These are phyloP conservation scores for Stomatorhinus walkeri DNA, from an alignment of 2,797 vertebrate species.

Conservation along the genomic window DNA sequence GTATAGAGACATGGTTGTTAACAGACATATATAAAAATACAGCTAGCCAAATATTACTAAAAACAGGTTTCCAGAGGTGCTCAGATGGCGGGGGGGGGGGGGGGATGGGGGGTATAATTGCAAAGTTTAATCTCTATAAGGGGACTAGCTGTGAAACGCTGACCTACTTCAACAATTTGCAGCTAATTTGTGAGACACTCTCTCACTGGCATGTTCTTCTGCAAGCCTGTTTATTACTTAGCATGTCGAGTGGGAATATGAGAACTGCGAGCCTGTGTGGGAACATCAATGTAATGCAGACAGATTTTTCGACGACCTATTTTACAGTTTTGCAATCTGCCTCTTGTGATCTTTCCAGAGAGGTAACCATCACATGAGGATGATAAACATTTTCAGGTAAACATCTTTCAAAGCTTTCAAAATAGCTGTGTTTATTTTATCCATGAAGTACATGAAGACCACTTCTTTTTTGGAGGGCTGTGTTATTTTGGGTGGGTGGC, in stretches of 20 bases:
- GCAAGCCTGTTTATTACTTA: slow-evolving; percentile 25
- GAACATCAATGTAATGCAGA: background rate
- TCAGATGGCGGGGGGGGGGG: background rate
- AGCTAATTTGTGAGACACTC: slow-evolving; percentile 24
- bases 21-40: slow-evolving; percentile 7
- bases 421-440: background rate
- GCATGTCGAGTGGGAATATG: slow-evolving; percentile 17
- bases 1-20: background rate
- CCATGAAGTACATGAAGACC: background rate
- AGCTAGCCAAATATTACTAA: background rate
- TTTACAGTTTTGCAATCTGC: background rate
- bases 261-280: background rate
- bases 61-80: background rate
- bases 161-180: slow-evolving; percentile 21
- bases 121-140: background rate
- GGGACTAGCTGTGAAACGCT: slow-evolving; percentile 21
- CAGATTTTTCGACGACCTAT: background rate
- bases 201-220: slow-evolving; percentile 16
- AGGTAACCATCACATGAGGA: background rate
- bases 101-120: background rate
- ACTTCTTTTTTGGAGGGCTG: background rate
- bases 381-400: background rate
- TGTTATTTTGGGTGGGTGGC: background rate
- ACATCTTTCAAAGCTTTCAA: background rate
- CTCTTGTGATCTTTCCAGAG: background rate